Evolutionary conservation across 2,888 invertebrate species (phyloP).

Genomic region (Polylopha cassiicola): DNA sequence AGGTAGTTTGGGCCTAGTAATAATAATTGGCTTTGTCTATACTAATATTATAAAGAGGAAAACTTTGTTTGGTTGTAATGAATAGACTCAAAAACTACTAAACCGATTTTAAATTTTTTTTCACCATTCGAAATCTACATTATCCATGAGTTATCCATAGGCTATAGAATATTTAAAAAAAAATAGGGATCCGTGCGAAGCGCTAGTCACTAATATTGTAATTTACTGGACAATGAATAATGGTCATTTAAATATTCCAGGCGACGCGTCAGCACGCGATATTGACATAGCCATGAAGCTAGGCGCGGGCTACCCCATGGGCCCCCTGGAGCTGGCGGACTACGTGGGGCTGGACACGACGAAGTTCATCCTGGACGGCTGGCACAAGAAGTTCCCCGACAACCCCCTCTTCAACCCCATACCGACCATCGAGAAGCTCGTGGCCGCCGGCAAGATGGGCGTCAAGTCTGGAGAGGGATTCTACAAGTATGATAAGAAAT

Average conservation of each 20-base stretch:
- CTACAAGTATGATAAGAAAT: conserved; percentile 81
- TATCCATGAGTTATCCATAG: background rate
- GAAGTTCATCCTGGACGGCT: conserved; percentile 85
- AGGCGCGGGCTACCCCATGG: conserved; percentile 94
- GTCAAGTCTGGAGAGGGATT: conserved; percentile 90
- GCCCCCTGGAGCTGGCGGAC: conserved; percentile 89
- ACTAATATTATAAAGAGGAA: no score
- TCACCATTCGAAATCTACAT: no score
- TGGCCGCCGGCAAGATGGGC: conserved; percentile 87
- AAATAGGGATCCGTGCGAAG: background rate
- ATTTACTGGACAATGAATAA: background rate
- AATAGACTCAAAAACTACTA: no score
- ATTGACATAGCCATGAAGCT: conserved; percentile 94
- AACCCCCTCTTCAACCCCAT: conserved; percentile 64
- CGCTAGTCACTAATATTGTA: conserved; percentile 1
- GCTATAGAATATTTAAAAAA: no score
- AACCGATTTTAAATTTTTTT: no score
- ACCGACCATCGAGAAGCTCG: conserved; percentile 77
- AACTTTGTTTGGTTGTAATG: no score
- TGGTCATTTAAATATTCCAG: conserved; percentile 41
- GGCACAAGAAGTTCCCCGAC: conserved; percentile 78
- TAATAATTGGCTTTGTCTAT: no score
- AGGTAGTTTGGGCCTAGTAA: background rate
- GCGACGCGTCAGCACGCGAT: conserved; percentile 84
- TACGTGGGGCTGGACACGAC: conserved; percentile 90